Base-by-base conservation (phyloP, 2,888 invertebrate species). In the Lepidonotus clava region DNA sequence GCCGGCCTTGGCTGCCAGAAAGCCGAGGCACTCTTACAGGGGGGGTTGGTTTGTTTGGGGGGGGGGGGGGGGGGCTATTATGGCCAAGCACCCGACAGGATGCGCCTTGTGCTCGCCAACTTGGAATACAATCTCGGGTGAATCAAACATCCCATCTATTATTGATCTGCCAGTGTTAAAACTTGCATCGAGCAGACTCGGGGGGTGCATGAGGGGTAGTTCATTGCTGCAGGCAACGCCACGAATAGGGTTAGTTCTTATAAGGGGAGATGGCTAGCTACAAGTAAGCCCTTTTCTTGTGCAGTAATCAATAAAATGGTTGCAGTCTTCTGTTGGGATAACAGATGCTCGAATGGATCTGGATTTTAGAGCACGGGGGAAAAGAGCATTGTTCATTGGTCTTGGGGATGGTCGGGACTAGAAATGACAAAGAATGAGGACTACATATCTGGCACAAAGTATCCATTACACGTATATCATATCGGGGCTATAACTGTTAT, bases 51-150 rank as follows among this genome's bases (percentile, higher is more conserved):
- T n/a, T n/a, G n/a, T n/a, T n/a, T n/a, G n/a, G n/a, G n/a, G n/a
- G n/a, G n/a, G n/a, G n/a, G n/a, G n/a, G n/a, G n/a, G n/a, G 71
- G 18, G 71, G 61, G 71, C 71, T n/a, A 24, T 38, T 21, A 38
- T 38, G 71, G 38, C 36, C 71, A 71, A 36, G 36, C 71, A 36
- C 71, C 36, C 32, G 46, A 46, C 80, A 46, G 24, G 80, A 80
- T 28, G 51, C 51, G 80, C 46, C 28, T 46, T 51, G 46, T 80
- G 80, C 80, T 41, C 80, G 80, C 80, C 80, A 80, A 80, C 80
- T 80, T 80, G 80, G 80, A 80, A 80, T 71, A 80, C 80, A 80
- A 80, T 80, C 80, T 80, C 80, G 41, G 80, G 80, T 32, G 80
- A 80, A 80, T 51, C 80, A 80, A 80, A 51, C 80, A 80, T 28